Base-by-base conservation (phyloP, 1,140 invertebrate species). In the Drosophila tani region DNA sequence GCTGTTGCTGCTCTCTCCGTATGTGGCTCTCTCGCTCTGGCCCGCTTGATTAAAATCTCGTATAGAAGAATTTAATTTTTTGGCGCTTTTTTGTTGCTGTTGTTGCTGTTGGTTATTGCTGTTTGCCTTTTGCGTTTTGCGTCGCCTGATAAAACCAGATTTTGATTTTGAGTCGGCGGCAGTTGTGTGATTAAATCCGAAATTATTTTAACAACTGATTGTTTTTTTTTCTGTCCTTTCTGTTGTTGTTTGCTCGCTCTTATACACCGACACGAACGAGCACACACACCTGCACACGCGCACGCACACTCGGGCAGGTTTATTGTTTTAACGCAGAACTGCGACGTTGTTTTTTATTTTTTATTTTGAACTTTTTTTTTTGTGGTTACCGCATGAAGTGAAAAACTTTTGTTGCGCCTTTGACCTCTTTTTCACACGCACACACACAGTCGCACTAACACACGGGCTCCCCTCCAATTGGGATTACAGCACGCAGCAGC, bases 281-380 rank as follows among this genome's bases (percentile, higher is more conserved):
- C 40, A 60, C 59, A 55, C 40, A 70, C 32, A 58, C 40, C 21
- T 49, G 45, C 67, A 35, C 50, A 66, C 63, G 70, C 68, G 55
- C 66, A 68, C 71, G 57, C 59, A 75, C 65, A 57, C 55, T 69
- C 11, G 45, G 47, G 50, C 58, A 55, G 81, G 45, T 73, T 81
- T 85, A 84, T 84, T 86, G 82, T 84, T 86, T 85, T 77, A 85
- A 87, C 81, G 80, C 84, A 81, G 59, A 85, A 90, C 78, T 88
- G 82, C 84, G 84, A 84, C 84, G 85, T 88, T 88, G 75, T 87
- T 87, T 88, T 79, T 56, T 79, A 55, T 79, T 56, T 78, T 57
- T 29, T 62, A 69, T 69, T 69, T 77, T 57, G 51, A 65, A 58
- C 82, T 81, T 80, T 86, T 69, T 63, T 63, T 69, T 67, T 64